Evolutionary conservation across 2,113 vertebrate genomes (phyloP).

Genomic region (Sigmodon hispidus): DNA sequence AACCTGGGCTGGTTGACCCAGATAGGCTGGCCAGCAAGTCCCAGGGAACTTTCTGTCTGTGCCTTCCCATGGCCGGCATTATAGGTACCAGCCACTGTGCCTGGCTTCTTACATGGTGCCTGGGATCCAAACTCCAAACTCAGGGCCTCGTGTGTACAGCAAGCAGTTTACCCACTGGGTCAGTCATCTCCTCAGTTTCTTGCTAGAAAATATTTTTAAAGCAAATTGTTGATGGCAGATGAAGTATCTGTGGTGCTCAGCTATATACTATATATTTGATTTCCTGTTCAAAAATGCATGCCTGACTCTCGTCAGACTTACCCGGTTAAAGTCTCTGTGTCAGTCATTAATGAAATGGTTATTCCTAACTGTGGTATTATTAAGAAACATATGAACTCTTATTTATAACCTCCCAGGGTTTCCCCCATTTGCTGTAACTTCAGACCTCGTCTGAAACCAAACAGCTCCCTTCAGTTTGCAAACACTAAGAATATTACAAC

Average conservation of each 20-base stretch:
- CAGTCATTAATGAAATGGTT: slow-evolving; percentile 92
- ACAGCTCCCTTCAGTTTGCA: not conserved
- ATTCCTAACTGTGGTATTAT: not conserved
- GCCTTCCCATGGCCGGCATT: not conserved
- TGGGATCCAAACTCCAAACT: too few species aligned
- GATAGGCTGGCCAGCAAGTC: too few species aligned
- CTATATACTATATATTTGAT: slow-evolving; percentile 97
- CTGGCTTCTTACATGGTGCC: not conserved
- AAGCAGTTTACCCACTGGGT: not conserved
- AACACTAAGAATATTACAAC: not conserved
- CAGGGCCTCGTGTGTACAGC: not conserved
- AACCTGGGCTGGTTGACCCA: too few species aligned
- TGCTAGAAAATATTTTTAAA: slow-evolving; percentile 59
- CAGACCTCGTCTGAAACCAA: not conserved
- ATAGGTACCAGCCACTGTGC: not conserved
- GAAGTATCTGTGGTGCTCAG: slow-evolving; percentile 98
- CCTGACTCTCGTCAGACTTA: not conserved
- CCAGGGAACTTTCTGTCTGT: too few species aligned
- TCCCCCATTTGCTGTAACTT: not conserved
- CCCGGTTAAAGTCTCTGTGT: slow-evolving; percentile 90
- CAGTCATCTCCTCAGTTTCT: not conserved
- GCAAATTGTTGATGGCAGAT: slow-evolving; percentile 93
- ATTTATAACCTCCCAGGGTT: not conserved
- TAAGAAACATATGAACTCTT: not conserved
- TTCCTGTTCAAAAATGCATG: slow-evolving; percentile 69